Evolutionary conservation across 1,140 invertebrate genomes (phyloP).

Genomic region (Papilio dardanus): DNA sequence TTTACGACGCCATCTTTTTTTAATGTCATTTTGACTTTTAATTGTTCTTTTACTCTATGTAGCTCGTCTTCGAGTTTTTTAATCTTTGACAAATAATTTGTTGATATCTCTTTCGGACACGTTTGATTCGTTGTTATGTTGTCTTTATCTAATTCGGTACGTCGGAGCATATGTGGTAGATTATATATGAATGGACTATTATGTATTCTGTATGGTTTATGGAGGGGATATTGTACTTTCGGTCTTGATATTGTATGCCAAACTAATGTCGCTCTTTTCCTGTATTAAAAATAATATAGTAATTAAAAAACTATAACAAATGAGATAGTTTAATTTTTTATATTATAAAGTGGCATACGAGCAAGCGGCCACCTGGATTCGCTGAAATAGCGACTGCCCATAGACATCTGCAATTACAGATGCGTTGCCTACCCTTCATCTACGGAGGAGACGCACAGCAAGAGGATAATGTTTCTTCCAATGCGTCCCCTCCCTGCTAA

Average conservation of each 20-base stretch:
- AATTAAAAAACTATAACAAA: not conserved
- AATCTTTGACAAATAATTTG: not conserved
- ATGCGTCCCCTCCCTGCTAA: no score
- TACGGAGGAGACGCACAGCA: not conserved
- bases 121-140: not conserved
- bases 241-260: not conserved
- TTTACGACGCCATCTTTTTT: not conserved
- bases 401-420: not conserved
- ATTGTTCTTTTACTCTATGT: not conserved
- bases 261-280: not conserved
- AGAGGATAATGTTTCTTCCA: not conserved
- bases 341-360: not conserved
- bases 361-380: no score
- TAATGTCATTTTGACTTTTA: not conserved
- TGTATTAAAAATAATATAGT: not conserved
- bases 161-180: not conserved
- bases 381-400: no score
- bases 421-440: not conserved
- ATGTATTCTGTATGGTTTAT: not conserved
- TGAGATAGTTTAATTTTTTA: not conserved
- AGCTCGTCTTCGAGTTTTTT: slow-evolving; percentile 3
- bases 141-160: not conserved
- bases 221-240: not conserved
- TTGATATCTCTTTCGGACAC: not conserved
- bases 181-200: not conserved